Conservation (phyloP, 2,113 vertebrate genomes). For the Haliaeetus leucogaster region DNA sequence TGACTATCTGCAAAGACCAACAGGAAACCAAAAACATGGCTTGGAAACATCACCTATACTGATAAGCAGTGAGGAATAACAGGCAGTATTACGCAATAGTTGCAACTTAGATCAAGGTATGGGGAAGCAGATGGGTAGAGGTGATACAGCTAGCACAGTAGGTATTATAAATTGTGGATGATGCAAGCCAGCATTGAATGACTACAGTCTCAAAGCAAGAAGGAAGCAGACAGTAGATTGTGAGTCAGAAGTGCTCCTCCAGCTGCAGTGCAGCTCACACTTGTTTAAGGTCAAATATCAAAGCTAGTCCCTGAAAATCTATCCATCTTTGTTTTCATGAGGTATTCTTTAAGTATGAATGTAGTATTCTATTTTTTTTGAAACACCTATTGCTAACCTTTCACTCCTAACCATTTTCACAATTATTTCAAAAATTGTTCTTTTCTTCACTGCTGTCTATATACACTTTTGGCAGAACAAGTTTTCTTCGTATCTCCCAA, state of each 20-base stretch:
- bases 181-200: neutral
- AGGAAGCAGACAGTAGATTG: neutral
- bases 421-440: neutral
- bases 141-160: neutral
- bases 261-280: slow-evolving; percentile 2
- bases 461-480: neutral
- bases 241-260: neutral
- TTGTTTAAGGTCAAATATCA: slow-evolving; percentile 35
- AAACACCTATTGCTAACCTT: neutral
- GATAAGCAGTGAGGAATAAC: neutral
- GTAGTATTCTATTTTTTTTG: neutral
- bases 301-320: neutral
- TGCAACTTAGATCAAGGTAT: neutral
- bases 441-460: neutral
- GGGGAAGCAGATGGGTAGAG: neutral
- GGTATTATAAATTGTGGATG: neutral
- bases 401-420: neutral
- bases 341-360: neutral
- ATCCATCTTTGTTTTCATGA: neutral
- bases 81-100: neutral
- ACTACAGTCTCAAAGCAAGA: neutral
- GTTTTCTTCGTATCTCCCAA: slow-evolving; percentile 23
- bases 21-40: neutral
- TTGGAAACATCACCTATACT: neutral
- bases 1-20: neutral